Evolutionary conservation across 2,113 vertebrate species (phyloP), one percentile per base, ranked within the genome.

Genomic region (Cavia aperea): DNA sequence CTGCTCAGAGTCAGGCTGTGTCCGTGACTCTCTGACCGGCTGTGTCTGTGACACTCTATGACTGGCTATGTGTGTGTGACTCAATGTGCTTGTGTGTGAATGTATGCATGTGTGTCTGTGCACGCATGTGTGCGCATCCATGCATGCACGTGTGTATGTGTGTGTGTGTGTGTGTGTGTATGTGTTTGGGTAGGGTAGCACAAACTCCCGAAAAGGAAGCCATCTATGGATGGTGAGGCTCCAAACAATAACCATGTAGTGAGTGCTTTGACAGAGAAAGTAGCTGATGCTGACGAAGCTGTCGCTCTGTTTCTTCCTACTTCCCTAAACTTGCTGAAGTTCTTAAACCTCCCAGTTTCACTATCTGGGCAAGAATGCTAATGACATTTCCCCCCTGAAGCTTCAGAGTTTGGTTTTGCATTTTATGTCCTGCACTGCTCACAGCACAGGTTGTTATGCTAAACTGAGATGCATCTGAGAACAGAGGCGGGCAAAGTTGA

Each of bases 21-120:
- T 26, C 60, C 63, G 1, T 14, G 49, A n/a, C 26, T 14, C 68
- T 26, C 0, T 18, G 39, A 39, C 39, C 39, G 51, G 46, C 62
- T 66, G 24, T 36, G 33, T 26, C 60, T 70, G 1, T 14, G 49
- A n/a, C 26, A 18, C 68, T 26, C 0, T 18, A 7, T 0, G 0
- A 49, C 39, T 73, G 62, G 7, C 24, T 56, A 4, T 66, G 56
- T 75, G 58, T 8, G 15, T 13, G 3, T 16, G 43, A 14, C 51
- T 43, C 16, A 18, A 0, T 23, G n/a, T 39, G 11, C 39, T 43
- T 73, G n/a, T 73, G 39, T 73, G 72, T 13, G 72, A 24, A 12
- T 73, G 70, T 39, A 24, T 73, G 70, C 56, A 58, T 49, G 0
- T n/a, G 1, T 21, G 4, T 14, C 2, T 43, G 10, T 65, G 39